These are phyloP conservation scores for Grapholita molesta DNA, from an alignment of 1,140 invertebrate genomes.

Conservation along the genomic window DNA sequence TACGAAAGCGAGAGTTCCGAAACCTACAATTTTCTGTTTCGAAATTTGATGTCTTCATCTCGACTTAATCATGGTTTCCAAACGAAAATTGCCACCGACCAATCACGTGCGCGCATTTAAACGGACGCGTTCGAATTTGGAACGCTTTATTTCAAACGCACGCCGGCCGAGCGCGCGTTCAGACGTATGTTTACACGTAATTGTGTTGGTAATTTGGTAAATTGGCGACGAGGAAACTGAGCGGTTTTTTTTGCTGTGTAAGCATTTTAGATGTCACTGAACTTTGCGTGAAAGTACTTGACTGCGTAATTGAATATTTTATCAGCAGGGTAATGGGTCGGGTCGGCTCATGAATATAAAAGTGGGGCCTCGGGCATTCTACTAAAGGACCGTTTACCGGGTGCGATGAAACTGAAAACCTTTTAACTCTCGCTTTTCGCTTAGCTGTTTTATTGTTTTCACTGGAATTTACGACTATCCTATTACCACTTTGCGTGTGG, in stretches of 20 bases:
- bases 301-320: constrained; percentile 55
- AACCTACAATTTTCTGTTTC: constrained; percentile 50
- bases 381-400: constrained; percentile 11
- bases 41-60: constrained; percentile 65
- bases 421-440: constrained; percentile 22
- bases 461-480: not conserved
- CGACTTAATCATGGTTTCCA: constrained; percentile 48
- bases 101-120: constrained; percentile 40
- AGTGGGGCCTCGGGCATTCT: constrained; percentile 21
- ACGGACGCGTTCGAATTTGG: constrained; percentile 47
- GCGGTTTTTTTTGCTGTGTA: constrained; percentile 34
- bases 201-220: constrained; percentile 47
- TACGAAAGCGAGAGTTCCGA: constrained; percentile 48
- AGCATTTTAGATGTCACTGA: constrained; percentile 40
- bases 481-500: not conserved
- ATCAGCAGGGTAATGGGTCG: constrained; percentile 30
- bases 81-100: constrained; percentile 39
- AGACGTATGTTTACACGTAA: constrained; percentile 47
- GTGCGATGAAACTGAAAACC: constrained; percentile 20
- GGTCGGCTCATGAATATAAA: constrained; percentile 44
- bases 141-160: constrained; percentile 40
- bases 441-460: not conserved
- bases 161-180: constrained; percentile 31
- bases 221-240: constrained; percentile 20
- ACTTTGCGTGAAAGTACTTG: constrained; percentile 43